Conservation (phyloP, 2,113 vertebrate genomes). For the Delphinus delphis region DNA sequence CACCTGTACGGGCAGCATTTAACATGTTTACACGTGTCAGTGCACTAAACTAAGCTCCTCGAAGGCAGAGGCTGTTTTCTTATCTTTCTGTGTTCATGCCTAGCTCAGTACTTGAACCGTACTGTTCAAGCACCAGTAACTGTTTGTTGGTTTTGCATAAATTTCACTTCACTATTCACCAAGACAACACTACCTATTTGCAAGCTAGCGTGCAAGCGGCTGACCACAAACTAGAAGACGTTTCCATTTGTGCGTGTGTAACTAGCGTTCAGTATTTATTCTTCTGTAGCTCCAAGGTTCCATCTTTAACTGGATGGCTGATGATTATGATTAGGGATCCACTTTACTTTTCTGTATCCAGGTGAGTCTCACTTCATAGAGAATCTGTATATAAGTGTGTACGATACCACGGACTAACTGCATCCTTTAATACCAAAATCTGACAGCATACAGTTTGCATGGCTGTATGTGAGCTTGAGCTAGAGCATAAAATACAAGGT, state of each 20-base stretch:
- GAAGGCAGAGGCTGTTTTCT: conserved; percentile 9
- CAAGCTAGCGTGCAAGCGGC: not conserved
- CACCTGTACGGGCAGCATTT: too few relatives aligned
- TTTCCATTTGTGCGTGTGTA: not conserved
- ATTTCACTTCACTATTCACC: not conserved
- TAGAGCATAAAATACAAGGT: not conserved
- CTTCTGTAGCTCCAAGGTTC: not conserved
- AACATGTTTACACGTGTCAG: not conserved
- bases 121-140: not conserved
- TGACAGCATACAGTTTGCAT: not conserved
- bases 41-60: not conserved
- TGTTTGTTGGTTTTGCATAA: conserved; percentile 31
- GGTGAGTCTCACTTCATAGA: conserved; percentile 26
- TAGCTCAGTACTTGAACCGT: not conserved
- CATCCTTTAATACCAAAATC: not conserved
- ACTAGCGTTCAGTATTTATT: not conserved
- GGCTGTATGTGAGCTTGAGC: not conserved
- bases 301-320: not conserved
- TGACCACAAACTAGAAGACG: not conserved
- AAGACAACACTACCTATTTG: not conserved
- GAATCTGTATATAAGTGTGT: not conserved
- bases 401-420: not conserved
- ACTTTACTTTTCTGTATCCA: conserved; percentile 15
- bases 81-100: not conserved
- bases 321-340: not conserved